Percentiles rank a stretch among this genome's conserved stretches.
phyloP scores from a whole-genome alignment of 2,797 vertebrate species.

The Rallus crepitans region DNA sequence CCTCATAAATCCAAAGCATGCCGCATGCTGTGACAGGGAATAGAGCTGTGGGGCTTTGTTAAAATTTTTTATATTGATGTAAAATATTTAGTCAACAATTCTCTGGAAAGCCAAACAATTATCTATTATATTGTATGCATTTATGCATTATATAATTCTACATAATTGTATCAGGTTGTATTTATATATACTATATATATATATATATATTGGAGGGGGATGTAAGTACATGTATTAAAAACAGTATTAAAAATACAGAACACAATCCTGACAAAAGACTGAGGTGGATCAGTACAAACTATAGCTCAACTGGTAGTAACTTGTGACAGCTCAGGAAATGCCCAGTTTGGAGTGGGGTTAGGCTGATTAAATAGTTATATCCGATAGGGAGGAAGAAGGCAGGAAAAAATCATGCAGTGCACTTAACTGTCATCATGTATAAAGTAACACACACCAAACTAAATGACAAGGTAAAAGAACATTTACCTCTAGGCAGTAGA shows the following conservation, averaged over 20 bases:
- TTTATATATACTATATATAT: background rate
- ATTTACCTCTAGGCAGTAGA: slow-evolving; percentile 12
- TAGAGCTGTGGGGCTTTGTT: background rate
- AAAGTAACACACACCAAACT: background rate
- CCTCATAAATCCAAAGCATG: background rate
- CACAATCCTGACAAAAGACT: background rate
- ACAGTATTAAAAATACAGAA: background rate
- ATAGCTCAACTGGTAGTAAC: background rate
- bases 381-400: background rate
- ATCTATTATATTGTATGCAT: background rate
- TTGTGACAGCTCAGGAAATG: background rate
- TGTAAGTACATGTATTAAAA: background rate
- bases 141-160: background rate
- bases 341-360: background rate
- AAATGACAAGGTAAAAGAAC: slow-evolving; percentile 36
- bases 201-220: no score
- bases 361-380: background rate
- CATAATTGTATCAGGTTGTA: background rate
- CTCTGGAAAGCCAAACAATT: background rate
- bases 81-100: background rate
- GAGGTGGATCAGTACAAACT: background rate
- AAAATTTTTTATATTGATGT: background rate
- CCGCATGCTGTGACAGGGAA: background rate
- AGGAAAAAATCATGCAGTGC: background rate
- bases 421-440: slow-evolving; percentile 9